These are phyloP conservation scores for Lucilia sericata DNA, from an alignment of 1,140 invertebrate genomes.

Conservation along the genomic window DNA sequence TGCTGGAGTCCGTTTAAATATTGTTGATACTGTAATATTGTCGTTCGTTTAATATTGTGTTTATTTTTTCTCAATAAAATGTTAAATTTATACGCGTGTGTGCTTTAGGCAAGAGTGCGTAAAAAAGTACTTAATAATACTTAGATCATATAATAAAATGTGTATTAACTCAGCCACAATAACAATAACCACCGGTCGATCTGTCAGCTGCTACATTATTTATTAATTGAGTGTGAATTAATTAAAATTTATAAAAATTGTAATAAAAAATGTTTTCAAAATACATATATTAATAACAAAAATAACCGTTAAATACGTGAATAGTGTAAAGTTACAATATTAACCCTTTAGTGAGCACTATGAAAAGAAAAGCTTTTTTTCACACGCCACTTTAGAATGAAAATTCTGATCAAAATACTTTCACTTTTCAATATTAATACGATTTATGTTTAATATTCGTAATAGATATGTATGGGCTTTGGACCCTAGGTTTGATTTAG, in stretches of 20 bases:
- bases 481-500: no score
- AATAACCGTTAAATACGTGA: neutral
- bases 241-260: constrained; percentile 17
- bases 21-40: neutral
- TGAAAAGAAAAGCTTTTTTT: no score
- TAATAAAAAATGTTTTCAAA: neutral
- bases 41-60: neutral
- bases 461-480: no score
- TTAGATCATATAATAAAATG: neutral
- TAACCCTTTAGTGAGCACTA: neutral
- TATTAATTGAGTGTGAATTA: constrained; percentile 34
- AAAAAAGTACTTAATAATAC: neutral
- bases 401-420: no score
- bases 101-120: neutral
- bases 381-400: no score
- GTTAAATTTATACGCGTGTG: no score
- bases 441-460: no score
- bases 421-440: no score
- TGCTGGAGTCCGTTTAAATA: neutral
- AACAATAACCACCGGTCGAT: neutral
- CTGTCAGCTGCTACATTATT: neutral
- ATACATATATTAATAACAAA: no score
- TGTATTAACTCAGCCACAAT: neutral
- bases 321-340: neutral
- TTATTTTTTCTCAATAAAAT: neutral